Percentiles rank a stretch among this genome's conserved stretches.
Evolutionary conservation across 2,888 invertebrate species (phyloP).

Genomic region (Cylindroiulus punctatus): DNA sequence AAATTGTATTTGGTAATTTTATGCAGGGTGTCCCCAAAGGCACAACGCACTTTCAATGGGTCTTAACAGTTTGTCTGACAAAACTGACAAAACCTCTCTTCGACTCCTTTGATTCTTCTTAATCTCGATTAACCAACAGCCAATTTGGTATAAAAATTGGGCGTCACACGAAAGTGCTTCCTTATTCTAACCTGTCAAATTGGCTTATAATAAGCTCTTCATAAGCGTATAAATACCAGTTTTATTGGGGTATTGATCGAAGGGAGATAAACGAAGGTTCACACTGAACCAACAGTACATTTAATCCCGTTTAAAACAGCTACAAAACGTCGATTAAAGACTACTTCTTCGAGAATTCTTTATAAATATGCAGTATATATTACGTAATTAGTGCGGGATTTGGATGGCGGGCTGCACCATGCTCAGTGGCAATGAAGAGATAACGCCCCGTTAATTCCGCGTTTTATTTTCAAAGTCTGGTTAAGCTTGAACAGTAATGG

Average conservation of each 20-base stretch:
- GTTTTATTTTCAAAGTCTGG: not conserved
- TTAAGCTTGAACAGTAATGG: not conserved
- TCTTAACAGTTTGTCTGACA: not conserved
- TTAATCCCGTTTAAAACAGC: constrained; percentile 26
- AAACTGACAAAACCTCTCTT: not conserved
- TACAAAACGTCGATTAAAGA: not conserved
- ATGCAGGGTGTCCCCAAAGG: no score
- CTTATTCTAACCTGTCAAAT: not conserved
- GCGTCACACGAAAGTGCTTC: constrained; percentile 45
- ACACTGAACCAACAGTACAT: not conserved
- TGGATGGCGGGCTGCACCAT: not conserved
- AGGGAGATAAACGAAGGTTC: not conserved
- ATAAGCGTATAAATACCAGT: constrained; percentile 39
- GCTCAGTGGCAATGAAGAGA: no score
- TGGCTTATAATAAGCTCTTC: constrained; percentile 37
- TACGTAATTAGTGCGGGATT: not conserved
- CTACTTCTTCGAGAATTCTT: constrained; percentile 24
- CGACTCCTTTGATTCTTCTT: not conserved
- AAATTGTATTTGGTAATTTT: no score
- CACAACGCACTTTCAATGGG: no score
- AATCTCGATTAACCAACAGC: constrained; percentile 1
- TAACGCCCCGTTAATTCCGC: no score
- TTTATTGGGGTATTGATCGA: constrained; percentile 35
- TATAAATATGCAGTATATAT: not conserved
- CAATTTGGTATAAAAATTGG: constrained; percentile 45